Base-by-base conservation (phyloP, 2,888 invertebrate genomes). In the Ariolimax columbianus region DNA sequence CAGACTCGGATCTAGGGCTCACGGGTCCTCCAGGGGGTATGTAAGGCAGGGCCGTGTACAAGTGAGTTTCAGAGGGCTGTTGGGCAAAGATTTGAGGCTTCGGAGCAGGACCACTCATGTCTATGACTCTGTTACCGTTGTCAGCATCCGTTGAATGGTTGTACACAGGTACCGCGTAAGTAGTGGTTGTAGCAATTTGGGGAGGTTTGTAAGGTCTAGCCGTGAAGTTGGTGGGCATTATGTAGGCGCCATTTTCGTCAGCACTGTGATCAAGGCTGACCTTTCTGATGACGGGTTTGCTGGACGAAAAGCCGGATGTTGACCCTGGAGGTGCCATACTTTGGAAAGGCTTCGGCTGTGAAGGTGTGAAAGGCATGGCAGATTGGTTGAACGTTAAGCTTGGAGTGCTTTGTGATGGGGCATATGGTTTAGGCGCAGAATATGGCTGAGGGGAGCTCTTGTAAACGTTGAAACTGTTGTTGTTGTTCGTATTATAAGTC, bases 181-280 rank as follows among this genome's bases (percentile, higher is more conserved):
- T 6, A 23, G 59, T 26, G 11, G 9, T 17, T 36, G 75, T 75
- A 33, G 33, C 30, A 30, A 36, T 3, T 26, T 73, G 63, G 0
- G 75, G 75, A 43, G 84, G 84, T 63, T 63, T 82, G 47, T 38
- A 82, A 75, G 82, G 82, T 4, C 82, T 59, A 0, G 84, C 78
- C 4, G 73, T 80, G 36, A 63, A 75, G 63, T 82, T 82, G 6
- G 75, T 75, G 30, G 75, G 26, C 30, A 30, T 38, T 19, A 63
- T 17, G n/a, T 17, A 66, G 4, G 26, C 3, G 11, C 80, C 77
- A 40, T 33, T 40, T 38, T 84, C 80, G 11, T 43, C 47, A 30
- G 70, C 63, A 59, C 19, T 70, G 33, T 84, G 84, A 51, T 84
- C 80, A 38, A 84, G 80, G 40, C 84, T 84, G 75, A 84, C 84